A percentile compares a stretch with the other conserved stretches of the same genome.
Evolutionary conservation across 53 echinoderm and acorn worm genomes (phyloP).

Genomic region (Luidia sarsii): DNA sequence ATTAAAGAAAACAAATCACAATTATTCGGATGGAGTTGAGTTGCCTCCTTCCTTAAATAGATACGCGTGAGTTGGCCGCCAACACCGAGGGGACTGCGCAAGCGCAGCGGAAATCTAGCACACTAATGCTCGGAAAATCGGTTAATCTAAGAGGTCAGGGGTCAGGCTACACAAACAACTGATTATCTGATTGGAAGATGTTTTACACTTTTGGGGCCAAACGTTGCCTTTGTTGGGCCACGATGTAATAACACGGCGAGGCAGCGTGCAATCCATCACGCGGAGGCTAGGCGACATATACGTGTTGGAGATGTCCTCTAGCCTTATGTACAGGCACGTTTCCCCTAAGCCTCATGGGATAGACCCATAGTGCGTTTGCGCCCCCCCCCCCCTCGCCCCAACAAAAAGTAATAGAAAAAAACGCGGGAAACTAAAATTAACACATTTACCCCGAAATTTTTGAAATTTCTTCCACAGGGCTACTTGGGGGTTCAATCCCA

Average conservation of each 20-base stretch:
- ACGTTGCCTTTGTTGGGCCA: constrained; percentile 56
- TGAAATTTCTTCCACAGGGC: constrained; percentile 5
- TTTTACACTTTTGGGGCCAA: constrained; percentile 54
- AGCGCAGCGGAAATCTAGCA: constrained; percentile 9
- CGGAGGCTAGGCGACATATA: constrained; percentile 13
- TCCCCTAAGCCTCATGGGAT: constrained; percentile 25
- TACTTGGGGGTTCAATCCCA: constrained; percentile 8
- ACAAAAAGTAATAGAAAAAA: constrained; percentile 8
- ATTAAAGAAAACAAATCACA: too few relatives aligned
- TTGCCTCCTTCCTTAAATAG: too few relatives aligned
- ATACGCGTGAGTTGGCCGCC: too few relatives aligned
- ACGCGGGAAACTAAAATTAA: background rate
- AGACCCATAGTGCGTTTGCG: constrained; percentile 2
- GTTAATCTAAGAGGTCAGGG: constrained; percentile 32
- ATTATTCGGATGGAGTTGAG: too few relatives aligned
- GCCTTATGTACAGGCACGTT: constrained; percentile 44
- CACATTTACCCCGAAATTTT: constrained; percentile 16
- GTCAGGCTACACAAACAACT: constrained; percentile 27
- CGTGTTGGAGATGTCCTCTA: constrained; percentile 34
- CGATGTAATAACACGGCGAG: constrained; percentile 46
- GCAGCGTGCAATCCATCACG: constrained; percentile 32
- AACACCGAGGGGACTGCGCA: too few relatives aligned
- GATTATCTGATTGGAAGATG: constrained; percentile 59
- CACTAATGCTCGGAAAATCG: constrained; percentile 40
- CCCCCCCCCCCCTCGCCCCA: background rate